A percentile compares a stretch with the other conserved stretches of the same genome.
Conservation (phyloP, 2,888 invertebrate species). For the Harpagoxenus sublaevis region DNA sequence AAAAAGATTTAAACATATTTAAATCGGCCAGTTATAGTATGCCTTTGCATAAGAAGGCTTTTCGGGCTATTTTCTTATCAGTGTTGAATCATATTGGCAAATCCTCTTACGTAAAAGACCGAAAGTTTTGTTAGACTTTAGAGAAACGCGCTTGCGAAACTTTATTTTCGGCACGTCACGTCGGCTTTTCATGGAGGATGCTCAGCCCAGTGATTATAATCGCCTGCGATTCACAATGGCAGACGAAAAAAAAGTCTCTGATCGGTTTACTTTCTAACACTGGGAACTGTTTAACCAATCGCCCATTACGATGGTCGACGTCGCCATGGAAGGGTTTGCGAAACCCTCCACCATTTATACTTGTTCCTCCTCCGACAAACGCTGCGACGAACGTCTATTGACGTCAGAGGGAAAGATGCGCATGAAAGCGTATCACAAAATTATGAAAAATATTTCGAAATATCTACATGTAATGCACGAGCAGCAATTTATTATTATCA, state of each 20-base stretch:
- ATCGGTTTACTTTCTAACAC: slow-evolving; percentile 70
- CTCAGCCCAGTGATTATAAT: slow-evolving; percentile 36
- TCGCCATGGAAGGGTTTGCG: slow-evolving; percentile 70
- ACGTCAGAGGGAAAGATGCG: not conserved
- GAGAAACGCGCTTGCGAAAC: slow-evolving; percentile 31
- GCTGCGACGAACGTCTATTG: slow-evolving; percentile 42
- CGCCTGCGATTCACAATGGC: slow-evolving; percentile 65
- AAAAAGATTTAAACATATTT: slow-evolving; percentile 25
- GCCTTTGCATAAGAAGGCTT: not conserved
- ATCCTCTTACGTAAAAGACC: slow-evolving; percentile 10
- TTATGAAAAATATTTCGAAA: slow-evolving; percentile 1
- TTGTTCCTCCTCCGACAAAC: slow-evolving; percentile 48
- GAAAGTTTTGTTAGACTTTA: slow-evolving; percentile 34
- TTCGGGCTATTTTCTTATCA: slow-evolving; percentile 12
- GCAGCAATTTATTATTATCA: slow-evolving; percentile 17
- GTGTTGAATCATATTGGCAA: slow-evolving; percentile 1
- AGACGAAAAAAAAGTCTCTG: slow-evolving; percentile 56
- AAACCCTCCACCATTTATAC: slow-evolving; percentile 64
- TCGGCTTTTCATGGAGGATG: slow-evolving; percentile 26
- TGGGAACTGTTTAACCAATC: slow-evolving; percentile 72
- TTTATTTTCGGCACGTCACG: slow-evolving; percentile 35
- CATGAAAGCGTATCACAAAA: not conserved
- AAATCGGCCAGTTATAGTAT: slow-evolving; percentile 3
- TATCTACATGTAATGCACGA: not conserved
- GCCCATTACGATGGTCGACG: slow-evolving; percentile 64